Base-by-base conservation (phyloP, 2,888 invertebrate species). In the Eristalis intricaria region DNA sequence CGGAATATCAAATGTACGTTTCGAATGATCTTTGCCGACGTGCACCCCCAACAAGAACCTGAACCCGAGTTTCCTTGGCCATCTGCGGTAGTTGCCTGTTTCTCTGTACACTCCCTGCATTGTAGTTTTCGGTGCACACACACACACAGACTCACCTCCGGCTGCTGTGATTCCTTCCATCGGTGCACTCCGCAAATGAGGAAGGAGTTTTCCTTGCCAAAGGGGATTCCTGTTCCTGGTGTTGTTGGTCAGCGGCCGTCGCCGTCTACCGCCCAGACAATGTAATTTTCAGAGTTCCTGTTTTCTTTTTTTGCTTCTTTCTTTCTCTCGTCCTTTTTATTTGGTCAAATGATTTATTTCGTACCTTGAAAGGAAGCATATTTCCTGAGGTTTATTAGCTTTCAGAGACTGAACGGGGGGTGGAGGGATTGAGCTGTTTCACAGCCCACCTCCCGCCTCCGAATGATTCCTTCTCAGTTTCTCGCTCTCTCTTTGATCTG, bases 301-400 rank as follows among this genome's bases (percentile, higher is more conserved):
- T 50, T 3, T 26, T 7, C 50, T 5, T 11, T 13, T 60, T 26
- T n/a, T n/a, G 5, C 7, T 19, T 19, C 50, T 26, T 60, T 13
- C 15, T 10, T 13, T 8, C n/a, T 2, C 13, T 60, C 26, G 60
- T 60, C 60, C 35, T 64, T 15, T 10, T 35, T 73, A 38, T 70
- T 65, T 43, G 65, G 71, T 79, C 65, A 79, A 66, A 76, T 84
- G 80, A 76, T 84, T 84, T 84, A 76, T 71, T 75, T 76, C 70
- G 75, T 75, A 80, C 66, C 75, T 80, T 76, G 26, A 75, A 71
- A 63, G 66, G 23, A 81, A 80, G 66, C 61, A 80, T 40, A 80
- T 76, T 35, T 38, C 70, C 66, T 73, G 43, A 61, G 26, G 71
- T 76, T 84, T 84, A 76, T 84, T 84, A 76, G 80, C 75, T 61